These are phyloP conservation scores for Crotalus tigris DNA, from an alignment of 2,113 vertebrate species.

Conservation along the genomic window DNA sequence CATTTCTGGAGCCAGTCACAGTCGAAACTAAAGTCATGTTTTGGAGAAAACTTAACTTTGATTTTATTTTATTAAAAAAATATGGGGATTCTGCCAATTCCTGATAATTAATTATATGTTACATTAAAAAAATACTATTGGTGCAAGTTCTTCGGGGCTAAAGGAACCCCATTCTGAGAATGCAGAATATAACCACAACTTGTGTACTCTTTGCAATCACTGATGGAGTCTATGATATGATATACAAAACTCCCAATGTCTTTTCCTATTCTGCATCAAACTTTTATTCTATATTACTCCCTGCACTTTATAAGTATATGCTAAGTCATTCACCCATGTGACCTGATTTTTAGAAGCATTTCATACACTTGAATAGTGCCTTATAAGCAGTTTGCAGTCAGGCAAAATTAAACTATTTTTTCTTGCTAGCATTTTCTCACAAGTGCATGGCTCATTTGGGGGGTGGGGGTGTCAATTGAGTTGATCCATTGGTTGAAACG, in stretches of 20 bases:
- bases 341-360: neutral
- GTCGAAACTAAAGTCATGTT: neutral
- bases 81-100: neutral
- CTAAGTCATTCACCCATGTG: neutral
- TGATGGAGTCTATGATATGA: neutral
- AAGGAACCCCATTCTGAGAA: neutral
- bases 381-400: constrained; percentile 17
- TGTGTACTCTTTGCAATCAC: neutral
- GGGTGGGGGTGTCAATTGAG: neutral
- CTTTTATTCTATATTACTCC: neutral
- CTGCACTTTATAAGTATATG: neutral
- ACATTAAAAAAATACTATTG: neutral
- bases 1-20: neutral
- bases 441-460: neutral
- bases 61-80: neutral
- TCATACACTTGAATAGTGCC: neutral
- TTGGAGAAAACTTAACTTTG: neutral
- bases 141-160: neutral
- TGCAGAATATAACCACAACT: neutral
- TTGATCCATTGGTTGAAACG: neutral
- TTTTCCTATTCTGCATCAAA: neutral
- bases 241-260: neutral
- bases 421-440: neutral
- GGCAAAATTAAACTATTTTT: neutral
- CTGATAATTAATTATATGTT: neutral